Evolutionary conservation across 2,113 vertebrate species (phyloP), one percentile per base, ranked within the genome.

Genomic region (Agapornis roseicollis): DNA sequence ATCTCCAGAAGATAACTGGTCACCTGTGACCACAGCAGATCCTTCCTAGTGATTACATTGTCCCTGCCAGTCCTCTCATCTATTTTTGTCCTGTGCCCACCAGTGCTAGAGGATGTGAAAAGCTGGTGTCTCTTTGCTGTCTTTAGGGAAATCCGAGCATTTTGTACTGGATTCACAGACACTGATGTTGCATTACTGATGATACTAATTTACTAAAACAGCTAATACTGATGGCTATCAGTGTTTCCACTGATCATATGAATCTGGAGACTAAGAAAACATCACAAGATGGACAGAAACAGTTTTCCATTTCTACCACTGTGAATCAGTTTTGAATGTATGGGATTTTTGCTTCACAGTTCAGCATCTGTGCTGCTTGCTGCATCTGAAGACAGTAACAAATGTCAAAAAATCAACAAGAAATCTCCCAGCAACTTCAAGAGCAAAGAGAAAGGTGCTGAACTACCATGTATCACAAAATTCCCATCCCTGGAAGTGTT

Each of bases 381-480:
- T 89, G 81, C 10, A 29, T 47, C 47, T 91, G 81, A 89, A 76
- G 39, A 10, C 20, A 60, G 39, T 19, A 71, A 52, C 11, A 50
- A 17, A 12, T 52, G 46, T 25, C 15, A 46, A 78, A 78, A 91
- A 89, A 17, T 12, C 56, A 89, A 8, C 4, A 72, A 60, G 28
- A 87, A n/a, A 53, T 53, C 31, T 93, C 15, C 6, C 37, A 87
- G n/a, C 6, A 64, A 23, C 25, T 69, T 79, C 52, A 93, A 69
- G 23, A 63, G 11, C 27, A 71, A 90, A 69, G 39, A 70, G n/a
- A 55, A 68, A 81, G 37, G 2, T 74, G 25, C 2, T 10, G 15
- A 89, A n/a, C 52, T 52, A 17, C 10, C 14, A n/a, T 0, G 0
- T 20, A 33, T 35, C 5, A 14, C 56, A 58, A 58, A 22, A 35